Conservation (phyloP, 2,888 invertebrate genomes). For the Ptychoptera albimana region DNA sequence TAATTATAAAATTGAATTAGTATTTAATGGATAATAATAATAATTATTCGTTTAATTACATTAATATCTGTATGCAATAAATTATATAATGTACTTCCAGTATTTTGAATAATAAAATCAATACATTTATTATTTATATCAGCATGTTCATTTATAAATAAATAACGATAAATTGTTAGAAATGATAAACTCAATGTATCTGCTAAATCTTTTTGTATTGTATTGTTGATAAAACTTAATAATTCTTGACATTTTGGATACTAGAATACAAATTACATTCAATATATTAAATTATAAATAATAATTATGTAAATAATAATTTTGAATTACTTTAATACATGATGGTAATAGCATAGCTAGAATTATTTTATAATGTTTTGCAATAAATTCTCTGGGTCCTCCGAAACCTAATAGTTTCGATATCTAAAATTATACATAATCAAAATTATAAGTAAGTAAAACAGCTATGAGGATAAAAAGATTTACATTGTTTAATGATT, state of each 20-base stretch:
- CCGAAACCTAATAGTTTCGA: conserved; percentile 52
- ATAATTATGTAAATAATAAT: not conserved
- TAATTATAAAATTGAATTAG: conserved; percentile 25
- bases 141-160: conserved; percentile 45
- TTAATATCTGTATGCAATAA: conserved; percentile 44
- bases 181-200: conserved; percentile 48
- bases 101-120: conserved; percentile 41
- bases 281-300: not conserved
- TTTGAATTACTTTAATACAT: conserved; percentile 33
- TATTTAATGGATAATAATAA: conserved; percentile 47
- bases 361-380: conserved; percentile 50
- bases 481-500: conserved; percentile 20
- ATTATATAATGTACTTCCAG: conserved; percentile 36
- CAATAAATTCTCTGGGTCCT: conserved; percentile 50
- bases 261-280: conserved; percentile 2
- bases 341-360: conserved; percentile 46
- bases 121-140: conserved; percentile 43
- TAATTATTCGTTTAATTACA: conserved; percentile 23
- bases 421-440: conserved; percentile 21
- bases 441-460: not conserved
- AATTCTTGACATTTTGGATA: conserved; percentile 31
- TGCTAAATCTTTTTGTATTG: conserved; percentile 39
- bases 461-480: not conserved
- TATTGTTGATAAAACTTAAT: conserved; percentile 44
- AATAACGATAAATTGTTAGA: conserved; percentile 52